Conservation (phyloP, 2,888 invertebrate species). For the Podabrus alpinus region DNA sequence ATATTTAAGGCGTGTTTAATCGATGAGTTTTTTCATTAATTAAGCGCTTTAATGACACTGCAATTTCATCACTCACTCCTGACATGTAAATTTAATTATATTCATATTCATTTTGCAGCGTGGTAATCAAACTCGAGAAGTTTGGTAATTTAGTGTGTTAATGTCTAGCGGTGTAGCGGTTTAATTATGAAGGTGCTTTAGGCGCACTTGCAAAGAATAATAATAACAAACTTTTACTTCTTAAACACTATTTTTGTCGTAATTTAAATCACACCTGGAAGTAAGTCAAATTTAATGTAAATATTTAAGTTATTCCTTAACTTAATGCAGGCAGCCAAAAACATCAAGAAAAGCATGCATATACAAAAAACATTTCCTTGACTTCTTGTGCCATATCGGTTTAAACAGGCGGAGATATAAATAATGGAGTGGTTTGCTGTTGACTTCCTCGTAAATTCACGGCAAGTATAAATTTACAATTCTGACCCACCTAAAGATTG, state of each 20-base stretch:
- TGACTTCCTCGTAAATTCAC: background rate
- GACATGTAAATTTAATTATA: background rate
- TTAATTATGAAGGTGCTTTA: background rate
- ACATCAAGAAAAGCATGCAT: background rate
- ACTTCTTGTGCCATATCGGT: background rate
- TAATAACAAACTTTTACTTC: background rate
- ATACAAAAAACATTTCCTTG: background rate
- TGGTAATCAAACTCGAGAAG: background rate
- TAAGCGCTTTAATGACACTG: background rate
- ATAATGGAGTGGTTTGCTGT: background rate
- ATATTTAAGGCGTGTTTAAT: background rate
- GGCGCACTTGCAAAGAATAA: background rate
- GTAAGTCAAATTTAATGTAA: background rate
- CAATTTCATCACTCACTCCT: background rate
- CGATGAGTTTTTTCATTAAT: background rate
- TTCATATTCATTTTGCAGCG: background rate
- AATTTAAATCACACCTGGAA: background rate
- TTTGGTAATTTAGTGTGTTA: background rate
- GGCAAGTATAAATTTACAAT: background rate
- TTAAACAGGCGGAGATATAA: background rate
- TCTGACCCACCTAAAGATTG: background rate
- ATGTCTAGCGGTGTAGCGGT: background rate
- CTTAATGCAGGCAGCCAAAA: background rate
- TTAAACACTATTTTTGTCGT: background rate
- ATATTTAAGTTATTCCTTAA: background rate